Base-by-base conservation (phyloP, 2,113 vertebrate species). In the Lipophrys pholis region DNA sequence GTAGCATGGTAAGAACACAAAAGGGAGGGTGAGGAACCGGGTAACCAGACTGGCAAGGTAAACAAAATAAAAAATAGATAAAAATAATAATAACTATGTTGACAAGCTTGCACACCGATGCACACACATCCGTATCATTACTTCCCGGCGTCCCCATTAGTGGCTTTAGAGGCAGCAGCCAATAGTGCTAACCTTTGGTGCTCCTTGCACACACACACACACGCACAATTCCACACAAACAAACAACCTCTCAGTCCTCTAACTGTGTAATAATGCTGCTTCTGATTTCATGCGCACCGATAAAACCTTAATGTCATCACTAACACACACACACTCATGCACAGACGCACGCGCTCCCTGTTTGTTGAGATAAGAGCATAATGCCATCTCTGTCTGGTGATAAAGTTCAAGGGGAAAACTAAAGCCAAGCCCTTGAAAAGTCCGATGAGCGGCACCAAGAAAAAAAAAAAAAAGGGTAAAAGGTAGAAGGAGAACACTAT, bases 341-440 rank as follows among this genome's bases (percentile, higher is more conserved):
- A 71, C 50, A 69, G 16, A 65, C 30, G 43, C 36, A 71, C 50
- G 67, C 21, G 62, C 17, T 52, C 16, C 42, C 67, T 63, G 76
- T 83, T 83, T 67, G 82, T 72, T 72, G 54, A 81, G 84, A 91
- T 87, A 86, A 89, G 65, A 63, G 55, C 60, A 76, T 78, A 87
- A 87, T 88, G 79, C 58, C 81, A 86, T 69, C 48, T 82, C 74
- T 66, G 74, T 78, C 52, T 82, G 41, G 76, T 83, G 73, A 86
- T 87, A 81, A 85, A 87, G 88, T 90, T 88, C 87, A 89, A 90
- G 87, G 88, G 65, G 65, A 89, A 51, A 81, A 64, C 66, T 46
- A 41, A 7, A 76, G 58, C 51, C 62, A 40, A 78, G 66, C 53
- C 78, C 84, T 76, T 71, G 48, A 83, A 59, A 12, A 69, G 80